Evolutionary conservation across 1,140 invertebrate genomes (phyloP).

Genomic region (Psilanteris sp.): DNA sequence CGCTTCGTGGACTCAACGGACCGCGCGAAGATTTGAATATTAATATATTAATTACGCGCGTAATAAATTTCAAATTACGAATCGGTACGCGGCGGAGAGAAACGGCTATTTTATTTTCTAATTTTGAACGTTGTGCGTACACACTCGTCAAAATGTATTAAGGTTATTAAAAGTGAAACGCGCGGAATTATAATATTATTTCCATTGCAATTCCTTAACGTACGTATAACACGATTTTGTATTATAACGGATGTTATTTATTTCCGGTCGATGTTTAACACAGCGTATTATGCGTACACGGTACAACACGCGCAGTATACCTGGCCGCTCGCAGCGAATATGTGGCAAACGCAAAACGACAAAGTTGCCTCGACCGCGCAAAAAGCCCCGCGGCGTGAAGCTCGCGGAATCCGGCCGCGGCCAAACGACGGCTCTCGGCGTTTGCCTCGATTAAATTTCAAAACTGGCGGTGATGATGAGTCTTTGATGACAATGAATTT

Average conservation of each 20-base stretch:
- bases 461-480: no score
- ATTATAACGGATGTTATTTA: slow-evolving; percentile 53
- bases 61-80: no score
- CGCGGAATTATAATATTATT: slow-evolving; percentile 38
- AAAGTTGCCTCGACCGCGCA: slow-evolving; percentile 43
- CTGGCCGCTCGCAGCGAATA: slow-evolving; percentile 11
- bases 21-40: no score
- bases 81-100: no score
- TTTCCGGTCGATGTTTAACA: slow-evolving; percentile 50
- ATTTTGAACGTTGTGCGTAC: slow-evolving; percentile 28
- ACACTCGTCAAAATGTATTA: slow-evolving; percentile 18
- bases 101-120: not conserved
- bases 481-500: no score
- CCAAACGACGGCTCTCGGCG: no score
- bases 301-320: slow-evolving; percentile 15
- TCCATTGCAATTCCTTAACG: slow-evolving; percentile 40
- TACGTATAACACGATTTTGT: slow-evolving; percentile 39
- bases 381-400: slow-evolving; percentile 13
- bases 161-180: slow-evolving; percentile 31
- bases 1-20: no score
- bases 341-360: slow-evolving; percentile 26
- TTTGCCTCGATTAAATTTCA: no score
- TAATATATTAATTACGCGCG: no score
- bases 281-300: slow-evolving; percentile 27
- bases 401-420: no score